Conservation (phyloP, 2,888 invertebrate genomes). For the Dynastes maya region DNA sequence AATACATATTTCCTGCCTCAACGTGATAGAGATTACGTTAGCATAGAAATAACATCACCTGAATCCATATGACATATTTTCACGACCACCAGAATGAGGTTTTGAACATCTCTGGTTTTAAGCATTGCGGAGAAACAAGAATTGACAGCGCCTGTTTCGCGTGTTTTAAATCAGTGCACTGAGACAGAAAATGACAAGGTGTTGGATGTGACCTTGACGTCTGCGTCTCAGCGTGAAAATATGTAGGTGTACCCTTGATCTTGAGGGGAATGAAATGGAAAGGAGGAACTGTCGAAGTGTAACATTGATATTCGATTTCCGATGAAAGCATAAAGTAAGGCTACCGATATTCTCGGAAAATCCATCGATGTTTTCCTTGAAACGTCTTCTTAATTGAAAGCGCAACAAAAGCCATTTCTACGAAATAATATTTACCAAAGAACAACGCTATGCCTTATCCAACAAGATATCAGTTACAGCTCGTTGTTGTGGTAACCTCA, state of each 20-base stretch:
- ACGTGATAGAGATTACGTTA: background rate
- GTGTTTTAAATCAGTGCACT: background rate
- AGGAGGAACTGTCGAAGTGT: background rate
- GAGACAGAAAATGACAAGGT: background rate
- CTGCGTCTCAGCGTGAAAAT: background rate
- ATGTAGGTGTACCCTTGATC: conserved; percentile 10
- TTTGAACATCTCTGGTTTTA: background rate
- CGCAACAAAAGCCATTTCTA: conserved; percentile 2
- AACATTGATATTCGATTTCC: conserved; percentile 1
- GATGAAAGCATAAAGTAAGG: background rate
- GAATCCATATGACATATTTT: no score
- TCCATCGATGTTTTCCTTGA: conserved; percentile 1
- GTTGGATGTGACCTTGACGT: conserved; percentile 1
- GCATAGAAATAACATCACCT: background rate
- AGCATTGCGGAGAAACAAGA: background rate
- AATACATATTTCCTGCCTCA: background rate
- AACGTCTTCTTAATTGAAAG: conserved; percentile 15
- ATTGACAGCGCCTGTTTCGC: background rate
- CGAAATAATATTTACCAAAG: conserved; percentile 13
- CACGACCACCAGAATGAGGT: background rate
- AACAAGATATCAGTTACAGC: conserved; percentile 15
- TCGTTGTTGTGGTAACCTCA: conserved; percentile 8
- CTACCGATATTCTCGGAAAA: conserved; percentile 2
- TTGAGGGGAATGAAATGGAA: background rate
- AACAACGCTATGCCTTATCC: background rate